Evolutionary conservation across 1,140 invertebrate species (phyloP), one percentile per base, ranked within the genome.

Genomic region (Procambarus clarkii): DNA sequence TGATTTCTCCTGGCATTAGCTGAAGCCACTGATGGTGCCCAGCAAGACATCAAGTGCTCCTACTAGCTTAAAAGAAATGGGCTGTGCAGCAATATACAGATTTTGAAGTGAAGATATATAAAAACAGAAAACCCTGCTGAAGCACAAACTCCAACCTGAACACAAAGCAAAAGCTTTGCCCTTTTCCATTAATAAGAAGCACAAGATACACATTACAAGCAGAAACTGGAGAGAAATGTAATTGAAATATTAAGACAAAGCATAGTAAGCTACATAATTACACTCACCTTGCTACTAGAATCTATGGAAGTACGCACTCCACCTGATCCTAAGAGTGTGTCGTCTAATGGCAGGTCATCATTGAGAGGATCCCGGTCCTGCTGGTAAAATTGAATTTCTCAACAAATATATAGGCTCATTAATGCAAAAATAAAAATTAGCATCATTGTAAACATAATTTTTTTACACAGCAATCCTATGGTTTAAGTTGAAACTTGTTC

Each of bases 341-440:
- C 87, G 24, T 88, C 87, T 50, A 88, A 21, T 5, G 83, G 87
- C 58, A 88, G 60, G 78, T 88, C 87, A 44, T 88, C 87, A 82
- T 88, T 88, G 9, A 88, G 87, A 18, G 87, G 87, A 54, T 88
- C 80, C 34, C 60, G 87, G 69, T 82, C 87, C 87, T 88, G 71
- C 44, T 71, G 46, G 83, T 60, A 69, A 69, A 15, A 80, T 9
- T 34, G 34, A 34, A 78, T 45, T 34, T 34, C 34, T 34, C 34
- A 34, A 34, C 34, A 34, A 34, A 34, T 34, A 34, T 34, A 34
- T 34, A 34, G 34, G 34, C 34, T 34, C 34, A 34, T 34, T 34
- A 34, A 34, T 34, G 34, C 34, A 34, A 34, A 34, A 34, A 34
- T 34, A 34, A 34, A 34, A 34, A 34, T 34, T 34, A 34, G 34